Evolutionary conservation across 2,888 invertebrate genomes (phyloP).

Genomic region (Odontomyia ornata): DNA sequence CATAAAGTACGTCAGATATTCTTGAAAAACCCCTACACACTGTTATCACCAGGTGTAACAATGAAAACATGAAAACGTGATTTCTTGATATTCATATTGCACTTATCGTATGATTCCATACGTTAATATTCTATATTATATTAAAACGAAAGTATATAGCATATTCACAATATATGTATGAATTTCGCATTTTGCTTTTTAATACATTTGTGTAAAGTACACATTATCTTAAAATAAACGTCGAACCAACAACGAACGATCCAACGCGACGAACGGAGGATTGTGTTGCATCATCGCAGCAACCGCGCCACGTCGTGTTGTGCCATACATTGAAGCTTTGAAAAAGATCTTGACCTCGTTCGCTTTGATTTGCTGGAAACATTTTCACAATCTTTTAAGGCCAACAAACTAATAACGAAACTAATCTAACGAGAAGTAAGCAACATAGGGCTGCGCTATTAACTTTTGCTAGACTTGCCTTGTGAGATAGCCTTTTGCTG

Average conservation of each 20-base stretch:
- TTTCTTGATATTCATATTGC: too few relatives aligned
- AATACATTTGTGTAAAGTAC: neutral
- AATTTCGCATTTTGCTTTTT: neutral
- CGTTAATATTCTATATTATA: too few relatives aligned
- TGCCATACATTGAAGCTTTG: conserved; percentile 30
- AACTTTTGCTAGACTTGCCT: too few relatives aligned
- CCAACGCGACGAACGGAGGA: conserved; percentile 1
- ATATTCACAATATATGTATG: too few relatives aligned
- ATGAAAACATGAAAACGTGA: too few relatives aligned
- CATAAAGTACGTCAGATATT: too few relatives aligned
- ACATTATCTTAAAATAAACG: conserved; percentile 28
- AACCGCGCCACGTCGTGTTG: conserved; percentile 29
- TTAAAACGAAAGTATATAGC: too few relatives aligned
- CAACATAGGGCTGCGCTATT: conserved; percentile 15
- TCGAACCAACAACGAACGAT: too few relatives aligned
- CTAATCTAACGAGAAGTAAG: conserved; percentile 16
- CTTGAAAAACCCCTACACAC: too few relatives aligned
- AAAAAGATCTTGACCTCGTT: conserved; percentile 44
- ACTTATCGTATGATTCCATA: too few relatives aligned
- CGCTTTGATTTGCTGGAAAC: conserved; percentile 37
- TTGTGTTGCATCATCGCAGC: conserved; percentile 31
- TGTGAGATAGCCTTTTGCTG: conserved; percentile 14
- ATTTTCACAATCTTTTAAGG: conserved; percentile 41
- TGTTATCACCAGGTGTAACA: too few relatives aligned
- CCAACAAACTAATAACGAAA: conserved; percentile 22